A percentile compares a stretch with the other conserved stretches of the same genome.
phyloP scores from a whole-genome alignment of 2,888 invertebrate species.

The Acrocyrtus sp. region DNA sequence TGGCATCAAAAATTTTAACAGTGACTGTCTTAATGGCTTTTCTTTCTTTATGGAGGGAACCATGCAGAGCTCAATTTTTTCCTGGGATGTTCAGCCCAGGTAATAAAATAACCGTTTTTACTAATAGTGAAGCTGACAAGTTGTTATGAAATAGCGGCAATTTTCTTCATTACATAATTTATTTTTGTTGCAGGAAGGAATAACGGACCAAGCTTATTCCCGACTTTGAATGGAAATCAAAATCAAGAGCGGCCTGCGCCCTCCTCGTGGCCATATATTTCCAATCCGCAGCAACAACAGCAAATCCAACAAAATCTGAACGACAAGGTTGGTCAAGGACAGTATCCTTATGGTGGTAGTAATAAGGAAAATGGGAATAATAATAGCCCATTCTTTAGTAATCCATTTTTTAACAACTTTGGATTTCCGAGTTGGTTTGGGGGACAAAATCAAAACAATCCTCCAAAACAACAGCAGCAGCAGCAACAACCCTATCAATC shows the following conservation, averaged over 20 bases:
- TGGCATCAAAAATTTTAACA: too few relatives aligned
- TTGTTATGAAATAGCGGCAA: too few relatives aligned
- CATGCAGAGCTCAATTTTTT: too few relatives aligned
- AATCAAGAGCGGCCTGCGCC: not conserved
- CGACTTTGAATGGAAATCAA: not conserved
- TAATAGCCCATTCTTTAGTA: not conserved
- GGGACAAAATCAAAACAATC: not conserved
- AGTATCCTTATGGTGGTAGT: not conserved
- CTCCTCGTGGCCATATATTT: not conserved
- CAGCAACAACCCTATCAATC: not conserved
- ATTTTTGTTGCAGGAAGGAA: too few relatives aligned
- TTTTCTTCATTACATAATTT: too few relatives aligned
- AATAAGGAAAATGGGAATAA: not conserved
- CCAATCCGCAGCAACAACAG: not conserved
- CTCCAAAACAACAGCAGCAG: not conserved
- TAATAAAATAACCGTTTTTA: too few relatives aligned
- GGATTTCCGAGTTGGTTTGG: not conserved
- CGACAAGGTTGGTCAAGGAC: not conserved
- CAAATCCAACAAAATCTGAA: not conserved
- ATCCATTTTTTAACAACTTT: too few relatives aligned
- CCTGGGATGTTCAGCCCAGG: too few relatives aligned
- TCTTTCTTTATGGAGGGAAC: too few relatives aligned
- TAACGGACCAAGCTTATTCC: not conserved
- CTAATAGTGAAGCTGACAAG: too few relatives aligned
- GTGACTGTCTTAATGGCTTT: too few relatives aligned